Percentiles rank a stretch among this genome's conserved stretches.
Evolutionary conservation across 1,140 invertebrate species (phyloP).

Genomic region (Condylostylus longicornis): DNA sequence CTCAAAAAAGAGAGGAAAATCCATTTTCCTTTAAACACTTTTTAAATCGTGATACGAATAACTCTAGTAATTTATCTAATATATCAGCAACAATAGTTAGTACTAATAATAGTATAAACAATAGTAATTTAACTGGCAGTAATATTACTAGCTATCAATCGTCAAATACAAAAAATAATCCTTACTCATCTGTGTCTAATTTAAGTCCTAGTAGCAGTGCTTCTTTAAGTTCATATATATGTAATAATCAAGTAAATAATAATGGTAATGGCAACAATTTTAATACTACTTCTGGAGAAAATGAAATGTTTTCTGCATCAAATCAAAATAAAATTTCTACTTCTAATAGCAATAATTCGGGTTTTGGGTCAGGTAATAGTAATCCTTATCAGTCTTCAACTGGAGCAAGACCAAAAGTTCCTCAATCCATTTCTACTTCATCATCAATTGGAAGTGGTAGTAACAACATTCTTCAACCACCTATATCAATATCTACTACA

Average conservation of each 20-base stretch:
- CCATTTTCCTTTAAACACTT: slow-evolving; percentile 72
- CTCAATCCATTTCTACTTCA: slow-evolving; percentile 22
- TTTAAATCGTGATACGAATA: slow-evolving; percentile 38
- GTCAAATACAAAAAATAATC: too few species aligned
- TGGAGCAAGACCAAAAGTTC: slow-evolving; percentile 28
- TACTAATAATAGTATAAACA: slow-evolving; percentile 21
- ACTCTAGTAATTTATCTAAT: slow-evolving; percentile 17
- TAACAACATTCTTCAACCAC: background rate
- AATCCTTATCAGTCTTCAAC: slow-evolving; percentile 23
- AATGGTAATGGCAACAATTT: too few species aligned
- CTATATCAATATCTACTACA: slow-evolving; percentile 3
- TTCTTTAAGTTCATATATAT: too few species aligned
- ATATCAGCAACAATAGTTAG: background rate
- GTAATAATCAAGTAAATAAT: too few species aligned
- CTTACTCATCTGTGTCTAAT: too few species aligned
- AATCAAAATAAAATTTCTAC: background rate
- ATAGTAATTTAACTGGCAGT: slow-evolving; percentile 26
- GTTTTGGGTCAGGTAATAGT: slow-evolving; percentile 3
- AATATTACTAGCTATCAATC: too few species aligned
- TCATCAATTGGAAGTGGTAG: too few species aligned
- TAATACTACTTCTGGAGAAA: background rate
- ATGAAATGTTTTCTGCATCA: slow-evolving; percentile 7
- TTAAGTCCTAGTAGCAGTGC: too few species aligned
- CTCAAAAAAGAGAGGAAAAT: slow-evolving; percentile 47
- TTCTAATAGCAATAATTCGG: slow-evolving; percentile 1